Evolutionary conservation across 2,888 invertebrate species (phyloP), one percentile per base, ranked within the genome.

Genomic region (Branchipolynoe longqiensis): DNA sequence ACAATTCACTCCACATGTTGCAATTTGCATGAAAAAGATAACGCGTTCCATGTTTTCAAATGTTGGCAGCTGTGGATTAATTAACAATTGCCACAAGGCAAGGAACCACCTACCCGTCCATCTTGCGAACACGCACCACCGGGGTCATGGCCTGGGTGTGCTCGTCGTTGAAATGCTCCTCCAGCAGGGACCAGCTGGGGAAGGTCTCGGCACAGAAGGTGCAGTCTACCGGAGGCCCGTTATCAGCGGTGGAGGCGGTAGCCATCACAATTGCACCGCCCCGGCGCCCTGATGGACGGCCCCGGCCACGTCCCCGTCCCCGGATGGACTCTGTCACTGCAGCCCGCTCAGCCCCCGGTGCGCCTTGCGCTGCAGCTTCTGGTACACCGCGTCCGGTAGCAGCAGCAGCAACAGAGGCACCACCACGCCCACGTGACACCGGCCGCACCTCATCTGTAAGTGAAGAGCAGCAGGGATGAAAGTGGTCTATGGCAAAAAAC

Each of bases 171-270:
- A 69, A 69, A 38, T 69, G 69, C 3, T 31, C 36, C 69, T 69
- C 36, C 1, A 69, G 69, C 69, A n/a, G n/a, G 18, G 33, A 33
- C 69, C 69, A 69, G 69, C n/a, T 69, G 36, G 69, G 36, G 69
- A 69, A 69, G 3, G 25, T 18, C 69, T 69, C 69, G 3, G 18
- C 14, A 22, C 69, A 69, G 69, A 69, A 69, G 33, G 69, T 69
- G 22, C 69, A 69, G 18, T 69, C 36, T 4, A 69, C 69, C 1
- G 33, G 36, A 12, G 14, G 22, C 1, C 69, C 69, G 2, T 18
- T 4, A 0, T 12, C 69, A 0, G 69, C 33, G 12, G 36, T 69
- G 22, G n/a, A 14, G 3, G 36, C 18, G 6, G 69, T 22, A 12
- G 62, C 33, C 22, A 33, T 6, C 8, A 33, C 28, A 4, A 38